Percentiles rank a stretch among this genome's conserved stretches.
These are phyloP conservation scores for Patella caerulea DNA, from an alignment of 2,888 invertebrate species.

Conservation along the genomic window DNA sequence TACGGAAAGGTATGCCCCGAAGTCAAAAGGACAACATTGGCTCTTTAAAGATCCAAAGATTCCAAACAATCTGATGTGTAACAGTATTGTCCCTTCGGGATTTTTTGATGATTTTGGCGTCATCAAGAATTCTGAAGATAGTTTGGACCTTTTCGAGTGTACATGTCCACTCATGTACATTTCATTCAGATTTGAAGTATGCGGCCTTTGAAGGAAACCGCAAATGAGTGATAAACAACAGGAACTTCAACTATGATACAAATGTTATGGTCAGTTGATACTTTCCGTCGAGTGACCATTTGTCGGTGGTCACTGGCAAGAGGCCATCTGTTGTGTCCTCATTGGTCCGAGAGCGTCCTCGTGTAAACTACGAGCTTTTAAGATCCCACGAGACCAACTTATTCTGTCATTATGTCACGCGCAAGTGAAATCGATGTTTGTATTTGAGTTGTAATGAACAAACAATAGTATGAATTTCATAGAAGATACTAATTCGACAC, in stretches of 20 bases:
- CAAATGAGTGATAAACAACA: slow-evolving; percentile 6
- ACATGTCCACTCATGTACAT: not conserved
- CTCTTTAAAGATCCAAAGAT: no score
- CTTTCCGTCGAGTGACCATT: not conserved
- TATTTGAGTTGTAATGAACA: slow-evolving; percentile 15
- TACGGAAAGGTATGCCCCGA: no score
- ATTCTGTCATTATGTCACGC: slow-evolving; percentile 24
- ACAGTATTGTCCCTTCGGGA: no score
- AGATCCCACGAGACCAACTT: slow-evolving; percentile 11
- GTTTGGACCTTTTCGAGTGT: not conserved
- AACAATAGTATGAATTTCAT: slow-evolving; percentile 4
- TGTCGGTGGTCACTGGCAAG: slow-evolving; percentile 1
- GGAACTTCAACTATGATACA: slow-evolving; percentile 7
- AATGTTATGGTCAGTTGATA: slow-evolving; percentile 4
- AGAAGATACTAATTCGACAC: not conserved
- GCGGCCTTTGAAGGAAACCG: slow-evolving; percentile 7
- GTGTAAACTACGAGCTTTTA: slow-evolving; percentile 1
- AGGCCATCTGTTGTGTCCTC: slow-evolving; percentile 16
- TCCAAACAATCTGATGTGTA: no score
- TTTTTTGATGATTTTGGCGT: slow-evolving; percentile 2
- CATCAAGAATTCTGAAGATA: not conserved
- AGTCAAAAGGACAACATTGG: no score
- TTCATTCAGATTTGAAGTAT: slow-evolving; percentile 2
- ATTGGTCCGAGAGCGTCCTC: slow-evolving; percentile 14
- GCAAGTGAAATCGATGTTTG: slow-evolving; percentile 13